Evolutionary conservation across 2,113 vertebrate species (phyloP), one percentile per base, ranked within the genome.

Genomic region (Lepus europaeus): DNA sequence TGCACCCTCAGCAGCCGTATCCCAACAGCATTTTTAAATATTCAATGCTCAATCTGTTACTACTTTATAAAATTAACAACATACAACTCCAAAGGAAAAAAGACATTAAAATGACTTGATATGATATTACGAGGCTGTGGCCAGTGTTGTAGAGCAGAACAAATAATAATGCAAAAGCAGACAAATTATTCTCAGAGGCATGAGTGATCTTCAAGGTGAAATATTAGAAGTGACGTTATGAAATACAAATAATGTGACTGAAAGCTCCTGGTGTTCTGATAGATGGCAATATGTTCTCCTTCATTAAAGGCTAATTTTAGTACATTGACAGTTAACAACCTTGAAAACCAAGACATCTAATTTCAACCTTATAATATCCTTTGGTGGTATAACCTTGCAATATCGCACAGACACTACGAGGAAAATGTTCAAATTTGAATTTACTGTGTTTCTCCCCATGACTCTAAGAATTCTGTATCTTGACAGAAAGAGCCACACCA

Each of bases 221-320:
- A 96, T 89, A 96, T 89, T 94, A 95, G 76, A 95, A 97, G 86
- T 87, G 90, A 94, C 76, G 14, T 61, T 78, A 89, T 70, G 45
- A 96, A 94, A 95, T 74, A 94, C 80, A 96, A 96, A 95, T 84
- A 95, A 95, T 92, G 66, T 90, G 69, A 86, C 72, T 68, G 27
- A 93, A 76, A 87, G 66, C 10, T 56, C 89, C 79, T 89, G 93
- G 92, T 89, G 77, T 89, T 84, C 96, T 97, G 79, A 96, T 92
- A 90, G 20, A 82, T 36, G 25, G 86, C 89, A 96, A 81, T 92
- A 95, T 91, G 89, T 93, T 97, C 84, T 95, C 87, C 95, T 70
- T 96, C 91, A 94, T 90, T 97, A 89, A 96, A 84, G 91, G 90
- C 69, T 95, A 96, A 97, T 96, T 97, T 95, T 72, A 93, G 74